phyloP scores from a whole-genome alignment of 2,888 invertebrate species.

The Stomorhina lunata region DNA sequence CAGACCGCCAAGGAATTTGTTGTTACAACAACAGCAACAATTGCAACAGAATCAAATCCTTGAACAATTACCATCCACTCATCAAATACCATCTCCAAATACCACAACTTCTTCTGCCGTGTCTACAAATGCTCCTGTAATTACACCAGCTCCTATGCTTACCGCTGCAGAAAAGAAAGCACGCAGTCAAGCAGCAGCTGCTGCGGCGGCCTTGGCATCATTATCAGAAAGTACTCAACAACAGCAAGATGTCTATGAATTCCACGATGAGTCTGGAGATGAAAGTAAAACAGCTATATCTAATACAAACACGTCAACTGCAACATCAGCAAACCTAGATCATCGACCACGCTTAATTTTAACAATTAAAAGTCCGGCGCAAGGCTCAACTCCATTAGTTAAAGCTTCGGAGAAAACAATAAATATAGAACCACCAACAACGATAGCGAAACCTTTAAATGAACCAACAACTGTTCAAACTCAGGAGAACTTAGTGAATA shows the following conservation, averaged over 20 bases:
- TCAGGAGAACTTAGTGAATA: slow-evolving; percentile 55
- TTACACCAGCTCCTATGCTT: neutral
- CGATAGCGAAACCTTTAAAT: neutral
- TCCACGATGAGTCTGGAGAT: slow-evolving; percentile 93
- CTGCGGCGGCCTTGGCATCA: slow-evolving; percentile 16
- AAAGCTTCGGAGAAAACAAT: slow-evolving; percentile 66
- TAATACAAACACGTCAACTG: neutral
- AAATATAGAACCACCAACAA: neutral
- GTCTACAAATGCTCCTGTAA: slow-evolving; percentile 44
- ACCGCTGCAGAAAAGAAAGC: slow-evolving; percentile 78
- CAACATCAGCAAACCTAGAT: slow-evolving; percentile 64
- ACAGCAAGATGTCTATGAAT: slow-evolving; percentile 91
- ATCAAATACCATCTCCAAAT: slow-evolving; percentile 12
- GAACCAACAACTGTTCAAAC: slow-evolving; percentile 51
- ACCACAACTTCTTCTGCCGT: slow-evolving; percentile 40
- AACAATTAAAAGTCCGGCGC: slow-evolving; percentile 87
- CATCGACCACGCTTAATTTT: slow-evolving; percentile 87
- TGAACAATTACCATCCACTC: slow-evolving; percentile 26
- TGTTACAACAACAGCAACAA: slow-evolving; percentile 75
- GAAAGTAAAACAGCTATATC: slow-evolving; percentile 80
- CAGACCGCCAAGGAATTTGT: slow-evolving; percentile 79
- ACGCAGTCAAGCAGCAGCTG: slow-evolving; percentile 71
- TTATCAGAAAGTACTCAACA: slow-evolving; percentile 55
- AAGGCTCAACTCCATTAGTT: slow-evolving; percentile 67
- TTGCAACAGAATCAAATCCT: slow-evolving; percentile 70